Conservation (phyloP, 2,888 invertebrate genomes). For the Xanthia icteritia region DNA sequence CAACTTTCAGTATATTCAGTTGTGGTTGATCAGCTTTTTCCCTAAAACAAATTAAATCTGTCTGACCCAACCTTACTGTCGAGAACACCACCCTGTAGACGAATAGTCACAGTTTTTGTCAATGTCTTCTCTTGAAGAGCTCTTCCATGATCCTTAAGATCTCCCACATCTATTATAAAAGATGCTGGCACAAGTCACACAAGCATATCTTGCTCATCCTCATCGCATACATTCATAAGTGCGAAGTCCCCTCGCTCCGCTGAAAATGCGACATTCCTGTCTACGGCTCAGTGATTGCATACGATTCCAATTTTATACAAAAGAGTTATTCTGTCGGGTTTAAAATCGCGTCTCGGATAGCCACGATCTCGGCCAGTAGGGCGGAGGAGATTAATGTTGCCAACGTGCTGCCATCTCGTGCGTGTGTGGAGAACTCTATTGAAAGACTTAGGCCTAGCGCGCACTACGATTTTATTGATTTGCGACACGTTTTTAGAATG, state of each 20-base stretch:
- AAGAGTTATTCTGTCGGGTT: slow-evolving; percentile 42
- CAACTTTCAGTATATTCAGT: no score
- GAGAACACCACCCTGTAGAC: background rate
- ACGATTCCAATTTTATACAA: slow-evolving; percentile 47
- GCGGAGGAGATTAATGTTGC: slow-evolving; percentile 47
- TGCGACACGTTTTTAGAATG: background rate
- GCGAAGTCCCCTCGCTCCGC: background rate
- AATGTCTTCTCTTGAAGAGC: background rate
- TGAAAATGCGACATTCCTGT: slow-evolving; percentile 32
- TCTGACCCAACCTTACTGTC: background rate
- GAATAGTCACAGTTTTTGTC: background rate
- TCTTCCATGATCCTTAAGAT: background rate
- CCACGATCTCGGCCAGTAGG: slow-evolving; percentile 53
- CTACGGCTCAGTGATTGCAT: slow-evolving; percentile 48
- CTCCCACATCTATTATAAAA: background rate
- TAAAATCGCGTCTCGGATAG: slow-evolving; percentile 33
- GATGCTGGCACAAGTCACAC: background rate
- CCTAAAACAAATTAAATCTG: background rate
- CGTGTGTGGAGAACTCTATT: slow-evolving; percentile 37
- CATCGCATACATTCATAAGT: slow-evolving; percentile 1
- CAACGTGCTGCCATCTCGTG: slow-evolving; percentile 42
- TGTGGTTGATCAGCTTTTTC: no score
- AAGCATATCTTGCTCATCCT: background rate
- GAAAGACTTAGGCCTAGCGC: slow-evolving; percentile 15
- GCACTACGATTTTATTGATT: background rate